A percentile compares a stretch with the other conserved stretches of the same genome.
Conservation (phyloP, 1,140 invertebrate genomes). For the Nymphalis io region DNA sequence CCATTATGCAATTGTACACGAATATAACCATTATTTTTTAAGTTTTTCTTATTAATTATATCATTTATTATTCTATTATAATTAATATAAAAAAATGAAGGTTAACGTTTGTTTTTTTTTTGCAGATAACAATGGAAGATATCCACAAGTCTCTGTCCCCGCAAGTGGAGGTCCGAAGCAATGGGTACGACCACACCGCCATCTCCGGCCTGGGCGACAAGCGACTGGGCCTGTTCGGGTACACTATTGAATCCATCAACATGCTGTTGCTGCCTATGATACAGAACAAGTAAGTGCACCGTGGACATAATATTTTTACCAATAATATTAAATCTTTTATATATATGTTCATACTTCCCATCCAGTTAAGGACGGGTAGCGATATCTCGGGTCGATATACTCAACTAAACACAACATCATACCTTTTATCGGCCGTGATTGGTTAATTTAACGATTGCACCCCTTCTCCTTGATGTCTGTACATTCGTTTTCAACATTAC, state of each 20-base stretch:
- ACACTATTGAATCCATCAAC: constrained; percentile 97
- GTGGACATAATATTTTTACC: not conserved
- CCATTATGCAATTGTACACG: too few relatives aligned
- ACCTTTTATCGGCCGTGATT: too few relatives aligned
- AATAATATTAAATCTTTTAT: not conserved
- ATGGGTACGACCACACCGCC: constrained; percentile 67
- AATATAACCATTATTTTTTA: too few relatives aligned
- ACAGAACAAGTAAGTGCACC: constrained; percentile 90
- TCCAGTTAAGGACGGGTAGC: too few relatives aligned
- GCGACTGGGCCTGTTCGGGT: constrained; percentile 94
- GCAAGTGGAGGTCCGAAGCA: constrained; percentile 52
- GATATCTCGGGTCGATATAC: too few relatives aligned
- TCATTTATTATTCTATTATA: not conserved
- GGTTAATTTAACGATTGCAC: too few relatives aligned
- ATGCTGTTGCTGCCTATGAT: constrained; percentile 98
- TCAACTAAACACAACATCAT: too few relatives aligned
- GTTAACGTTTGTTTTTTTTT: too few relatives aligned
- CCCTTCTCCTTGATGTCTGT: too few relatives aligned
- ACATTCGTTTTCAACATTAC: too few relatives aligned
- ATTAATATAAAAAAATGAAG: too few relatives aligned
- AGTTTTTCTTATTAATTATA: not conserved
- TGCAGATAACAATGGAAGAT: constrained; percentile 82
- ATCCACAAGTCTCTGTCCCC: constrained; percentile 75
- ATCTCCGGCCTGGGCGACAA: constrained; percentile 88
- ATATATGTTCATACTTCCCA: too few relatives aligned